Evolutionary conservation across 2,113 vertebrate species (phyloP).

Genomic region (Spilogale gracilis): DNA sequence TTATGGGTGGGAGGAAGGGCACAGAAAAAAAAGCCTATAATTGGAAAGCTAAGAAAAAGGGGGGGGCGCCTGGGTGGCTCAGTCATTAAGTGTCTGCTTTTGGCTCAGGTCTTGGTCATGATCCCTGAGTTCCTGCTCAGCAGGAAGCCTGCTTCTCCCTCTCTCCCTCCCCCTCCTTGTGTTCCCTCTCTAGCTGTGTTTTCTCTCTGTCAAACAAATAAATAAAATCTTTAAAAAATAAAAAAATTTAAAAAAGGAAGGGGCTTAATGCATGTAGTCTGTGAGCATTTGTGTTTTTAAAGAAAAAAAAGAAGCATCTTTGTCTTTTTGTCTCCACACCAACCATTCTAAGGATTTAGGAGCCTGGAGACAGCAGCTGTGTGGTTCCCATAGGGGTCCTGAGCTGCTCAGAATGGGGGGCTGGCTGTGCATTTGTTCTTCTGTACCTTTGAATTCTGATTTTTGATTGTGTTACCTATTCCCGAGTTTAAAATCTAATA

Average conservation of each 20-base stretch:
- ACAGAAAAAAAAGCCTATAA: background rate
- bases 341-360: background rate
- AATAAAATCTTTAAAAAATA: too few species aligned
- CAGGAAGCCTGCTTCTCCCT: too few species aligned
- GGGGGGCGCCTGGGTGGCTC: too few species aligned
- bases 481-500: constrained; percentile 24
- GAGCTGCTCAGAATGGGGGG: background rate
- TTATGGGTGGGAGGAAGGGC: background rate
- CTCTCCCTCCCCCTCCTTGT: too few species aligned
- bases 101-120: too few species aligned
- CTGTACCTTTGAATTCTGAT: background rate
- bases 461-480: constrained; percentile 1
- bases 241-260: background rate
- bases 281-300: constrained; percentile 10
- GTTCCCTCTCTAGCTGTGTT: too few species aligned
- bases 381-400: background rate
- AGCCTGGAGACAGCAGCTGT: background rate
- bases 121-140: too few species aligned
- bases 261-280: background rate
- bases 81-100: too few species aligned
- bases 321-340: background rate
- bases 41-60: background rate
- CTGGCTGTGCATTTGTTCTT: background rate
- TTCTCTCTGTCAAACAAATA: too few species aligned
- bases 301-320: background rate